Percentiles rank a stretch among this genome's conserved stretches.
Conservation (phyloP, 2,797 vertebrate genomes). For the Acipenser oxyrinchus region DNA sequence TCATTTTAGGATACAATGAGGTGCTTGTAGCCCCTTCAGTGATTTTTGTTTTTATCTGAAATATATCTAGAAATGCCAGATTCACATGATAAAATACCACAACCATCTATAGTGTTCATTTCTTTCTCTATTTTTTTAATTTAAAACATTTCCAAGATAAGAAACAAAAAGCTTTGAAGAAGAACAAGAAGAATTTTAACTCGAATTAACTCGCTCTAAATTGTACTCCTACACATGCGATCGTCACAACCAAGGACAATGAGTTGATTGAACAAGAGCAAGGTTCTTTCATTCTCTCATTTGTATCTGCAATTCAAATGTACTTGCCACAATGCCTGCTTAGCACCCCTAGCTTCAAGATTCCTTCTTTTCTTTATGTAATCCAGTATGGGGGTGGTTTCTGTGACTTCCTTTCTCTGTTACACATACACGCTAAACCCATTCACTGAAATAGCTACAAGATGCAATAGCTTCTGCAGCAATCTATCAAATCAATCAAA, state of each 20-base stretch:
- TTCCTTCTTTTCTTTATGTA: slow-evolving; percentile 11
- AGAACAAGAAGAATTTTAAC: slow-evolving; percentile 59
- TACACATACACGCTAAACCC: slow-evolving; percentile 8
- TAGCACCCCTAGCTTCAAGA: slow-evolving; percentile 29
- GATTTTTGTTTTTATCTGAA: too few species aligned
- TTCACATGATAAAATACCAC: not conserved
- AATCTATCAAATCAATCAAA: not conserved
- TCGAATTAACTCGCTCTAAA: slow-evolving; percentile 48
- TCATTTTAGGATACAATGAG: too few species aligned
- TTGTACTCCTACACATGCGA: slow-evolving; percentile 50
- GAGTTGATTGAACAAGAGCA: slow-evolving; percentile 52
- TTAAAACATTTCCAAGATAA: slow-evolving; percentile 50
- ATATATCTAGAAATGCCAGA: too few species aligned
- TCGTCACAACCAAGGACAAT: slow-evolving; percentile 43
- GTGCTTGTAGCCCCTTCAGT: too few species aligned
- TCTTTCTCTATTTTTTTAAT: slow-evolving; percentile 34
- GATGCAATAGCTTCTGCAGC: slow-evolving; percentile 3
- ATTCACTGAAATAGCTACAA: slow-evolving; percentile 5
- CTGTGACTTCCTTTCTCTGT: slow-evolving; percentile 35
- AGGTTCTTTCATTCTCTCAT: slow-evolving; percentile 59
- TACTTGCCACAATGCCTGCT: slow-evolving; percentile 32
- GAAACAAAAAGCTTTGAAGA: slow-evolving; percentile 64
- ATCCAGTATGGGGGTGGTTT: slow-evolving; percentile 19
- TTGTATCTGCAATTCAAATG: slow-evolving; percentile 74
- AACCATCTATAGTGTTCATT: not conserved